phyloP scores from a whole-genome alignment of 2,888 invertebrate genomes.

The Drosophila robusta region DNA sequence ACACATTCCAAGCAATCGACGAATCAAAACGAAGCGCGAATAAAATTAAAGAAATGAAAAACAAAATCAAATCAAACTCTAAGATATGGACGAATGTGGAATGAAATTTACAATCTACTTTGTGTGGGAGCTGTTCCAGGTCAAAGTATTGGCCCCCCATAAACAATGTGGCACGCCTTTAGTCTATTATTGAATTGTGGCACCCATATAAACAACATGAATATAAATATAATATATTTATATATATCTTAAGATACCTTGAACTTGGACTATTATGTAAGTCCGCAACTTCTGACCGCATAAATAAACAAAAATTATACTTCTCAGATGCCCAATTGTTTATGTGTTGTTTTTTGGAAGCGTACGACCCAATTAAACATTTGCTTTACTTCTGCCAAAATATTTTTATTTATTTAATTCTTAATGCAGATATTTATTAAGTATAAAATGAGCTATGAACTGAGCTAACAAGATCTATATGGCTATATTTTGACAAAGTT shows the following conservation, averaged over 20 bases:
- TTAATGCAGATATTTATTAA: too few relatives aligned
- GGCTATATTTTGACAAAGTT: too few relatives aligned
- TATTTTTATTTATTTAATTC: too few relatives aligned
- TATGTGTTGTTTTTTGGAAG: not conserved
- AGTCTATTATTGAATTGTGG: too few relatives aligned
- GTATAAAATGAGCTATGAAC: too few relatives aligned
- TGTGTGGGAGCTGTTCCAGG: constrained; percentile 15
- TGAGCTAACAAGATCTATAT: too few relatives aligned
- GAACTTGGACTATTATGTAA: constrained; percentile 3
- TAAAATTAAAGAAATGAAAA: constrained; percentile 10
- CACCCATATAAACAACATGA: not conserved
- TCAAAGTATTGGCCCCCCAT: not conserved
- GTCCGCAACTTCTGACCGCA: not conserved
- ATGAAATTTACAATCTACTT: constrained; percentile 11
- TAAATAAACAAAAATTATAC: constrained; percentile 4
- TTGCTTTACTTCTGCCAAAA: too few relatives aligned
- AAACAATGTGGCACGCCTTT: too few relatives aligned
- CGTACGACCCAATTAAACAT: too few relatives aligned
- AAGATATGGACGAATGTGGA: constrained; percentile 20
- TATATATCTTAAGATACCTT: constrained; percentile 1
- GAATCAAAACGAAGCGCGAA: constrained; percentile 56
- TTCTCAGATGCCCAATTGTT: not conserved
- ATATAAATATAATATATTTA: not conserved
- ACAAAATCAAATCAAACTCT: constrained; percentile 14
- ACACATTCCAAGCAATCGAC: constrained; percentile 73